Evolutionary conservation across 2,888 invertebrate genomes (phyloP).

Genomic region (Nomada fucata): DNA sequence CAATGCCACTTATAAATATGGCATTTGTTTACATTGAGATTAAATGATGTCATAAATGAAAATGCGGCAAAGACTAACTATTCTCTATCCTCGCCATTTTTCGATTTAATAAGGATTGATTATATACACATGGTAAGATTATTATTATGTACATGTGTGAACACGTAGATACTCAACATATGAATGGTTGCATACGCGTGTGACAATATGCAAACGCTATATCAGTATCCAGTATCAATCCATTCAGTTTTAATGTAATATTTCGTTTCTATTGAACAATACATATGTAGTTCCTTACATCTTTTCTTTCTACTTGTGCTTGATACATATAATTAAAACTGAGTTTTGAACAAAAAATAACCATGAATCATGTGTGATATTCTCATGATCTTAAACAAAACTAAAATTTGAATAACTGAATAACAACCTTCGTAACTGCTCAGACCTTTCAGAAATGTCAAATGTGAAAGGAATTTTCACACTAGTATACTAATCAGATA

Average conservation of each 20-base stretch:
- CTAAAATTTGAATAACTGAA: background rate
- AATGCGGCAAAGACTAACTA: background rate
- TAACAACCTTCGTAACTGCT: background rate
- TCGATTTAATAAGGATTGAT: slow-evolving; percentile 3
- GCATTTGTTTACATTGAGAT: background rate
- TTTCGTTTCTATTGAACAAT: no score
- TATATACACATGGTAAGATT: slow-evolving; percentile 3
- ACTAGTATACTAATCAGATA: background rate
- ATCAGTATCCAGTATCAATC: background rate
- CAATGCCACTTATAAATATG: slow-evolving; percentile 26
- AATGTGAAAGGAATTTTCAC: background rate
- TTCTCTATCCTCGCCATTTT: background rate
- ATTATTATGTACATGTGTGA: slow-evolving; percentile 2
- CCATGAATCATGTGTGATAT: no score
- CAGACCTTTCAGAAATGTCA: slow-evolving; percentile 4
- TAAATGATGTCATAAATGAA: background rate
- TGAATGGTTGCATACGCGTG: background rate
- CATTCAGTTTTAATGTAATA: background rate
- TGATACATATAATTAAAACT: background rate
- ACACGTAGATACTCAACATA: background rate
- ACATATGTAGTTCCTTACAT: no score
- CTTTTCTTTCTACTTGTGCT: no score
- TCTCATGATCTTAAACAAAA: background rate
- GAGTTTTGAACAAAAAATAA: background rate
- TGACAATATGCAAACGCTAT: background rate